phyloP scores from a whole-genome alignment of 2,888 invertebrate genomes.

The Meghimatium bilineatum region DNA sequence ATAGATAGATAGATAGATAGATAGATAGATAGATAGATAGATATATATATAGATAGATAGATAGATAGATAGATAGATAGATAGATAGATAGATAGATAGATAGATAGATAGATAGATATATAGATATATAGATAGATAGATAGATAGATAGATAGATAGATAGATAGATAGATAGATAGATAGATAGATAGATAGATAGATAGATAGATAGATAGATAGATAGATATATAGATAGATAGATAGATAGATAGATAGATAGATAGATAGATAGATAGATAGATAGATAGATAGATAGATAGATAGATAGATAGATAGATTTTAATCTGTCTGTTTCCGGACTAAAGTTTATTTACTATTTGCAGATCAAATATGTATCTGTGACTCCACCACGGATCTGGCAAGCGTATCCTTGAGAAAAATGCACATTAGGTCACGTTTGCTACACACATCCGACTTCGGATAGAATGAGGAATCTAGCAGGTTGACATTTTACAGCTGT shows the following conservation, averaged over 20 bases:
- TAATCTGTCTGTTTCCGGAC: neutral
- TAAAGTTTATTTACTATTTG: neutral
- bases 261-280: neutral
- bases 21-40: no score
- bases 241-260: neutral
- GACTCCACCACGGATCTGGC: no score
- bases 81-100: neutral
- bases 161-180: neutral
- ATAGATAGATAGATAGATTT: neutral
- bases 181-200: neutral
- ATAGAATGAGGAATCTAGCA: no score
- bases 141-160: neutral
- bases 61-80: neutral
- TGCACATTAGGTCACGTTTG: no score
- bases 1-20: constrained; percentile 1
- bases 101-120: no score
- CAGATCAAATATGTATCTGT: no score
- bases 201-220: constrained; percentile 1
- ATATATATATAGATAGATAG: no score
- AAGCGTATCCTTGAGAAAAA: no score
- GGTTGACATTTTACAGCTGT: no score
- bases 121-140: no score
- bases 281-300: constrained; percentile 11
- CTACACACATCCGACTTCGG: no score
- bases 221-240: no score